These are phyloP conservation scores for Trachymyrmex cornetzi DNA, from an alignment of 1,140 invertebrate species.

Conservation along the genomic window DNA sequence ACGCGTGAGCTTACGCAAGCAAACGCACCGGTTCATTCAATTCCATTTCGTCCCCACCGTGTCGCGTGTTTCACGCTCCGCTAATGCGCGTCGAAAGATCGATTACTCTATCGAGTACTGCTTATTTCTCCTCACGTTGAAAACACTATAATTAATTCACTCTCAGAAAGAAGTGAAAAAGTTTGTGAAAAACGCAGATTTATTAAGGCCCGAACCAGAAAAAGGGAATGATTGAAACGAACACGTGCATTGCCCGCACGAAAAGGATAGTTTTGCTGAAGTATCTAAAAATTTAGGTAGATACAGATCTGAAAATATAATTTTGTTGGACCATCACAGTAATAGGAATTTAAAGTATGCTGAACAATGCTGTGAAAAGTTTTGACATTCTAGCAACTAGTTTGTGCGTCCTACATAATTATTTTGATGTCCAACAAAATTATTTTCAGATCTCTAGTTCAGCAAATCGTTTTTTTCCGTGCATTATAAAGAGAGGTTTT, in stretches of 20 bases:
- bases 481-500: no score
- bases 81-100: conserved; percentile 56
- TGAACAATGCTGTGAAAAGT: no score
- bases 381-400: no score
- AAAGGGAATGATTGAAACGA: not conserved
- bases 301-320: no score
- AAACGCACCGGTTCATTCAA: conserved; percentile 47
- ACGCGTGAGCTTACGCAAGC: conserved; percentile 44
- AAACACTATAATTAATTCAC: conserved; percentile 15
- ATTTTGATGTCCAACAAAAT: no score
- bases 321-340: no score
- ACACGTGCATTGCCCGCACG: not conserved
- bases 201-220: not conserved
- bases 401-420: no score
- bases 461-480: no score
- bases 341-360: no score
- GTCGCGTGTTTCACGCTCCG: conserved; percentile 48
- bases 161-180: not conserved
- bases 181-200: not conserved
- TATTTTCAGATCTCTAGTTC: no score
- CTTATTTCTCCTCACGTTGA: not conserved
- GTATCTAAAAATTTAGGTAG: no score
- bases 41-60: conserved; percentile 47
- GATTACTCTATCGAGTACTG: conserved; percentile 27
- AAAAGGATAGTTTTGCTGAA: no score